Evolutionary conservation across 1,140 invertebrate genomes (phyloP).

Genomic region (Oscheius sp.): DNA sequence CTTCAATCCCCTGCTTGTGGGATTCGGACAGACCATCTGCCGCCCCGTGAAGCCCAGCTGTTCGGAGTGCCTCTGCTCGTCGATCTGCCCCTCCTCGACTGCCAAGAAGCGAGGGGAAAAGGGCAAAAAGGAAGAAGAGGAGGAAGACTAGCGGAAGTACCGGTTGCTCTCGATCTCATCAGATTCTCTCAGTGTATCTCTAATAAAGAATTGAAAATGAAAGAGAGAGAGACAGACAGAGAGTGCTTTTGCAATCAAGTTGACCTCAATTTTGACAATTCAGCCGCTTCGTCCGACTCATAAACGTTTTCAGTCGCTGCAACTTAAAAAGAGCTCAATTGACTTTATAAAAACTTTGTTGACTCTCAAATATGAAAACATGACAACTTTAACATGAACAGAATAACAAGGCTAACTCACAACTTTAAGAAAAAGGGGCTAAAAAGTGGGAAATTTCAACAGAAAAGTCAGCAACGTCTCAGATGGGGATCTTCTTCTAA

Average conservation of each 20-base stretch:
- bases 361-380: not conserved
- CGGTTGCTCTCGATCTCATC: too few species aligned
- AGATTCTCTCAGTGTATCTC: not conserved
- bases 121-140: not conserved
- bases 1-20: constrained; percentile 86
- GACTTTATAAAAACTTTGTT: not conserved
- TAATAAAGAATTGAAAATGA: not conserved
- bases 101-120: constrained; percentile 47
- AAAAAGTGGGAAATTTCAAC: too few species aligned
- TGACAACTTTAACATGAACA: not conserved
- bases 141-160: too few species aligned
- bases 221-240: too few species aligned
- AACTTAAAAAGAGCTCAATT: not conserved
- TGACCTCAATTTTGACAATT: not conserved
- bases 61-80: constrained; percentile 75
- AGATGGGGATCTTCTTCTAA: too few species aligned
- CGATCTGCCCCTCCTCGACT: constrained; percentile 74
- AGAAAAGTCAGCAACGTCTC: too few species aligned
- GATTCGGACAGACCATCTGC: constrained; percentile 92
- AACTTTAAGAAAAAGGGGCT: too few species aligned
- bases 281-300: not conserved
- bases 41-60: constrained; percentile 78
- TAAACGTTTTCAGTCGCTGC: not conserved
- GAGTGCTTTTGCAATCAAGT: too few species aligned
- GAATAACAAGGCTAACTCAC: too few species aligned